Evolutionary conservation across 2,888 invertebrate species (phyloP).

Genomic region (Mayetiola destructor): DNA sequence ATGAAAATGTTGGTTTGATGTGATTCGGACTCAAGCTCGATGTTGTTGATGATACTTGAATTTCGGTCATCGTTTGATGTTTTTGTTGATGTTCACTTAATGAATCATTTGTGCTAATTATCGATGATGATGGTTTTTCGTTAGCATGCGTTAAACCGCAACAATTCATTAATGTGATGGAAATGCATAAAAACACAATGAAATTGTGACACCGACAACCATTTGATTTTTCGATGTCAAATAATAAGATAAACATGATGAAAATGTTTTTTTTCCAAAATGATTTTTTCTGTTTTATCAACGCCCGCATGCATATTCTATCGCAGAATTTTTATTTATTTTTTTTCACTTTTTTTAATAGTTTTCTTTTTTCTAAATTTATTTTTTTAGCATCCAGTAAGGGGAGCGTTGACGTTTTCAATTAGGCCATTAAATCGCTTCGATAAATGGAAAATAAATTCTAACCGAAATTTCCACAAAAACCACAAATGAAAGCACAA

Average conservation of each 20-base stretch:
- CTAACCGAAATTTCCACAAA: no score
- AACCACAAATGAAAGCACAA: no score
- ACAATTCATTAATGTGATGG: neutral
- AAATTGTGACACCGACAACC: neutral
- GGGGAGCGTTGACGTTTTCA: no score
- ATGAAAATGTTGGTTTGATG: neutral
- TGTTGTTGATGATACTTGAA: neutral
- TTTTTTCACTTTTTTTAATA: no score
- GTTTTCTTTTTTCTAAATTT: no score
- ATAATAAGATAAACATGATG: conserved; percentile 9
- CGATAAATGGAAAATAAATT: no score
- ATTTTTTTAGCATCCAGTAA: no score
- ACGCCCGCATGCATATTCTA: no score
- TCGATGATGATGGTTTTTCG: neutral
- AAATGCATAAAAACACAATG: neutral
- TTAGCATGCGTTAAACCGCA: neutral
- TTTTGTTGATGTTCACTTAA: no score
- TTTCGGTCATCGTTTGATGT: neutral
- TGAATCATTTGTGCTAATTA: neutral
- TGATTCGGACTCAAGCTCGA: neutral
- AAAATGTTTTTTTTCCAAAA: neutral
- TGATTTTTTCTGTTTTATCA: no score
- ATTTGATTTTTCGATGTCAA: conserved; percentile 3
- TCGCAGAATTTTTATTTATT: no score
- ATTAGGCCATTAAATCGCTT: no score